A percentile compares a stretch with the other conserved stretches of the same genome.
Conservation (phyloP, 2,888 invertebrate genomes). For the Exephanes ischioxanthus region DNA sequence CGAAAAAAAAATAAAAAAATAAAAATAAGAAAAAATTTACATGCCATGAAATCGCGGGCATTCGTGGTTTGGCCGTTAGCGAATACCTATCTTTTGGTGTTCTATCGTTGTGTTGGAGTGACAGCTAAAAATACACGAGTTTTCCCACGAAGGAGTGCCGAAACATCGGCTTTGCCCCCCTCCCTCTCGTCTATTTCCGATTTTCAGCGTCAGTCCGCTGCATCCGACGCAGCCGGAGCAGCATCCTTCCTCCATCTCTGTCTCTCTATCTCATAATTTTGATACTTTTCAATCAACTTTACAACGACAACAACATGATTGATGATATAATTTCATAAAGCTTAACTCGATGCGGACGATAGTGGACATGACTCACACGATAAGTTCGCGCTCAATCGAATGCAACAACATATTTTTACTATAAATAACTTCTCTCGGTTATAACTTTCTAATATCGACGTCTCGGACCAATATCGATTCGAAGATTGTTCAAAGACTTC, state of each 20-base stretch:
- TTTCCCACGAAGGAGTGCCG: conserved; percentile 66
- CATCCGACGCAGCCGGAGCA: conserved; percentile 15
- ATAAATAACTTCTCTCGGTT: conserved; percentile 17
- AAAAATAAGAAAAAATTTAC: background rate
- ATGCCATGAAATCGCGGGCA: conserved; percentile 29
- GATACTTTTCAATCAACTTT: background rate
- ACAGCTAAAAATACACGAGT: conserved; percentile 66
- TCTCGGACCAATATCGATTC: background rate
- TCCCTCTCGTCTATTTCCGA: conserved; percentile 64
- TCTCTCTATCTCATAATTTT: background rate
- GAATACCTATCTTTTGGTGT: conserved; percentile 9
- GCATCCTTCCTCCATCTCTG: background rate
- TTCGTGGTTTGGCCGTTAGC: conserved; percentile 4
- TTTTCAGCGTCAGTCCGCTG: conserved; percentile 61
- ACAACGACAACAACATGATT: background rate
- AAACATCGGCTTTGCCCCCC: conserved; percentile 38
- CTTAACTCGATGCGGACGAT: background rate
- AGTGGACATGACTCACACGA: background rate
- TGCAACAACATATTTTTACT: conserved; percentile 3
- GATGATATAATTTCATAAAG: background rate
- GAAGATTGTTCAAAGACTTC: background rate
- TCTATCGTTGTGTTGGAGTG: conserved; percentile 42
- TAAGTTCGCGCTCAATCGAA: background rate
- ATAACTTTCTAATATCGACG: conserved; percentile 6
- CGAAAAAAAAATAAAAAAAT: background rate